Conservation (phyloP, 2,797 vertebrate genomes). For the Petrocephalus sullivani region DNA sequence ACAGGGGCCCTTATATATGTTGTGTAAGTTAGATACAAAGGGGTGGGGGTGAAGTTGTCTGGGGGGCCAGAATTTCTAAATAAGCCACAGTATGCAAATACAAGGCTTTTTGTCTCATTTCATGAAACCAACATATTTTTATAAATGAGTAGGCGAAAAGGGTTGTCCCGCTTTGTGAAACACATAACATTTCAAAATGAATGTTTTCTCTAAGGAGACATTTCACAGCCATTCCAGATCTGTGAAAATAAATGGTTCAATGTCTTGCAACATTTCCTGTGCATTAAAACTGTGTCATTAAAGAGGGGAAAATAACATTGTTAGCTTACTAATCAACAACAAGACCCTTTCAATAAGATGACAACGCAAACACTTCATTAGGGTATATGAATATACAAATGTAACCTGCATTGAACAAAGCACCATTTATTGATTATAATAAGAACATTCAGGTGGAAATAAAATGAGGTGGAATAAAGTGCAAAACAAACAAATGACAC, state of each 20-base stretch:
- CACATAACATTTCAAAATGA: not conserved
- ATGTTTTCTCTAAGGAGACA: not conserved
- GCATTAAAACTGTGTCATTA: not conserved
- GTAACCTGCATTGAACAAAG: not conserved
- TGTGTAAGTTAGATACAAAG: not conserved
- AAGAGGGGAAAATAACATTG: constrained; percentile 9
- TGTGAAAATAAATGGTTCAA: not conserved
- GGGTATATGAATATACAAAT: not conserved
- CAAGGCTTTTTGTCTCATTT: not conserved
- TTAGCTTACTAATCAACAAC: not conserved
- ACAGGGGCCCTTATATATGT: not conserved
- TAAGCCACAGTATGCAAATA: not conserved
- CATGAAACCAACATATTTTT: not conserved
- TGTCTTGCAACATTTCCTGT: not conserved
- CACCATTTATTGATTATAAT: not conserved
- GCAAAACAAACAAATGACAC: constrained; percentile 26
- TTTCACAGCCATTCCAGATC: not conserved
- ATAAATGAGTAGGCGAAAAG: not conserved
- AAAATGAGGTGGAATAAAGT: constrained; percentile 32
- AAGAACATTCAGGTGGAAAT: constrained; percentile 26
- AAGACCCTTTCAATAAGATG: not conserved
- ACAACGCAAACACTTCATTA: not conserved
- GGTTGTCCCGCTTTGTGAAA: constrained; percentile 6
- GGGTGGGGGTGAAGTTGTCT: not conserved
- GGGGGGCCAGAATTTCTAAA: not conserved